Conservation (phyloP, 2,113 vertebrate genomes). For the Otus sunia region DNA sequence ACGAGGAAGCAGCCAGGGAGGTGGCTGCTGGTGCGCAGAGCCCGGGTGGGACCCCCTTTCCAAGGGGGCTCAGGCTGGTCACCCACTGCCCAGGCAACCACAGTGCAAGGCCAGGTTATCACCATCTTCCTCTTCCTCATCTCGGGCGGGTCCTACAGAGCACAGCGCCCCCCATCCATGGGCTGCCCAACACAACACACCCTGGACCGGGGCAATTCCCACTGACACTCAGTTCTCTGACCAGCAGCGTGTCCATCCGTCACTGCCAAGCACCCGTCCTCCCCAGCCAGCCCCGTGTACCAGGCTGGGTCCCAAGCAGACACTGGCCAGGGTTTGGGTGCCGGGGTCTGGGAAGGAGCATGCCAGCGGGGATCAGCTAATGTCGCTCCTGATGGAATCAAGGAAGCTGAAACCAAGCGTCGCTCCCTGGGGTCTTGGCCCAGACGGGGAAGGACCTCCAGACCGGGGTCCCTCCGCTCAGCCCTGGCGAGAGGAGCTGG, state of each 20-base stretch:
- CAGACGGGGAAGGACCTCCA: neutral
- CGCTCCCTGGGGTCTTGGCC: neutral
- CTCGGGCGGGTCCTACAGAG: no score
- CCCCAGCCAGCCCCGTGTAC: neutral
- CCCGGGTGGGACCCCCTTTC: neutral
- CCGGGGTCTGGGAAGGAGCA: accelerated
- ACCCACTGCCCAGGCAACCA: neutral
- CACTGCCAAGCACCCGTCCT: no score
- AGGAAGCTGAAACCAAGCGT: neutral
- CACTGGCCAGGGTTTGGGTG: accelerated
- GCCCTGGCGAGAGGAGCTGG: neutral
- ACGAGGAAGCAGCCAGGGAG: neutral
- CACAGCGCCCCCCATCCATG: no score
- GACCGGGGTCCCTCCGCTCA: neutral
- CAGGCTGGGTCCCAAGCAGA: accelerated
- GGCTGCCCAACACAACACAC: neutral
- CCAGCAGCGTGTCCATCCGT: accelerated
- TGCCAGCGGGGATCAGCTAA: neutral
- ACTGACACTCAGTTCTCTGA: no score
- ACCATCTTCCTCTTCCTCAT: neutral
- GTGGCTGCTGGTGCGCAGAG: neutral
- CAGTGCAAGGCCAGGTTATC: neutral
- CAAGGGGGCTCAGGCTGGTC: neutral
- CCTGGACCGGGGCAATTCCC: neutral
- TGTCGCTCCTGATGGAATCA: neutral